phyloP scores from a whole-genome alignment of 2,113 vertebrate species.

The Leptobrachium ailaonicum region DNA sequence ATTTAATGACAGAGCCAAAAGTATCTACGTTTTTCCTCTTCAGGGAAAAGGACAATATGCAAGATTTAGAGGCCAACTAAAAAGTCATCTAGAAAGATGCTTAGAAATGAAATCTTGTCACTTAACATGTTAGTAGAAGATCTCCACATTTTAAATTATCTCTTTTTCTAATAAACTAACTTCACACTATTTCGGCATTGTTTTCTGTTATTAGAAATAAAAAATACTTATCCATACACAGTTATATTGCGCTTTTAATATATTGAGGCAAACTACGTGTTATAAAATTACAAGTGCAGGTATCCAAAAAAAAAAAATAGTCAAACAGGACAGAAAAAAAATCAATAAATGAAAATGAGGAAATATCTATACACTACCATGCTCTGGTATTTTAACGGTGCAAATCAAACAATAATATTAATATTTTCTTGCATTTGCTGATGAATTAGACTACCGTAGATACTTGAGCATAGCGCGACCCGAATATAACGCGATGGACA shows the following conservation, averaged over 20 bases:
- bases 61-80: conserved; percentile 65
- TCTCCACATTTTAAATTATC: conserved; percentile 61
- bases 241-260: conserved; percentile 56
- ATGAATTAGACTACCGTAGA: too few species aligned
- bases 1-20: conserved; percentile 60
- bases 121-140: conserved; percentile 62
- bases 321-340: neutral
- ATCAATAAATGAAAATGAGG: too few species aligned
- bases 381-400: too few species aligned
- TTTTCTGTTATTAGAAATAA: conserved; percentile 44
- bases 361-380: too few species aligned
- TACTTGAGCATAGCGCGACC: too few species aligned
- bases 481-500: too few species aligned
- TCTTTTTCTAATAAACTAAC: conserved; percentile 59
- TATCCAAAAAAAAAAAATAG: too few species aligned
- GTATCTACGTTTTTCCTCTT: conserved; percentile 57
- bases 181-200: conserved; percentile 65
- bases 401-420: too few species aligned
- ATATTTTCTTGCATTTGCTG: too few species aligned
- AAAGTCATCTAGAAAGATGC: conserved; percentile 58
- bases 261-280: too few species aligned
- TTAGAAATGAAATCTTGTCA: conserved; percentile 59
- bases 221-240: conserved; percentile 64
- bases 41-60: conserved; percentile 58
- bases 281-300: too few species aligned